These are phyloP conservation scores for Turdus rufiventris DNA, from an alignment of 2,113 vertebrate species.

Conservation along the genomic window DNA sequence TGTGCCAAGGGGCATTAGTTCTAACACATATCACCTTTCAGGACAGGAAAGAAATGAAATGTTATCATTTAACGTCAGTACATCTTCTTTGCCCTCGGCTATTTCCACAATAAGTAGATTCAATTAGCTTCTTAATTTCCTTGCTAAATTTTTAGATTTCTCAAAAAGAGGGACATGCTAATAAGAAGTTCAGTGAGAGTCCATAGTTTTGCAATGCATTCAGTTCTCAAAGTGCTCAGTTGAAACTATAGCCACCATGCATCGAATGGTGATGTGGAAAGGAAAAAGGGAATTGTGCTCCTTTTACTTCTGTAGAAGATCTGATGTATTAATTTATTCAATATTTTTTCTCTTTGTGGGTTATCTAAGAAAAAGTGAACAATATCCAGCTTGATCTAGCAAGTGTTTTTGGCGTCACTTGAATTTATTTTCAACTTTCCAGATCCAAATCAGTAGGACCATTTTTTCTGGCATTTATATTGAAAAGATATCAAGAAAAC, in stretches of 20 bases:
- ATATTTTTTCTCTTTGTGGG: not conserved
- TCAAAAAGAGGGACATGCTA: not conserved
- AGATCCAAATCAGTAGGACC: not conserved
- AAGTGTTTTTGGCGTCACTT: not conserved
- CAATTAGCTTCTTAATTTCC: slow-evolving; percentile 3
- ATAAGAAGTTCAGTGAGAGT: not conserved
- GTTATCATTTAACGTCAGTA: slow-evolving; percentile 4
- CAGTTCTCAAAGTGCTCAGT: not conserved
- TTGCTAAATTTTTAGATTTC: not conserved
- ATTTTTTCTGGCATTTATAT: not conserved
- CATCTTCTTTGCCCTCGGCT: slow-evolving; percentile 25
- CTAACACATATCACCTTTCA: slow-evolving; percentile 49
- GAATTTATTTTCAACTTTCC: not conserved
- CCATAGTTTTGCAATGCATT: not conserved
- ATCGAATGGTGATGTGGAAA: not conserved
- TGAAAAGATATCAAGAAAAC: not conserved
- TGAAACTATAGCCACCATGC: not conserved
- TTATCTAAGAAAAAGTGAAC: not conserved
- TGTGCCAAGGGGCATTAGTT: slow-evolving; percentile 57
- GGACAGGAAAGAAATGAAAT: slow-evolving; percentile 33
- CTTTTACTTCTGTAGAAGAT: not conserved
- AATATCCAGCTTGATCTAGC: not conserved
- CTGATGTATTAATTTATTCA: not conserved
- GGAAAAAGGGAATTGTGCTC: not conserved
- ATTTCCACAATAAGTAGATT: not conserved